These are phyloP conservation scores for Dicrostonyx torquatus DNA, from an alignment of 2,797 vertebrate species.

Conservation along the genomic window DNA sequence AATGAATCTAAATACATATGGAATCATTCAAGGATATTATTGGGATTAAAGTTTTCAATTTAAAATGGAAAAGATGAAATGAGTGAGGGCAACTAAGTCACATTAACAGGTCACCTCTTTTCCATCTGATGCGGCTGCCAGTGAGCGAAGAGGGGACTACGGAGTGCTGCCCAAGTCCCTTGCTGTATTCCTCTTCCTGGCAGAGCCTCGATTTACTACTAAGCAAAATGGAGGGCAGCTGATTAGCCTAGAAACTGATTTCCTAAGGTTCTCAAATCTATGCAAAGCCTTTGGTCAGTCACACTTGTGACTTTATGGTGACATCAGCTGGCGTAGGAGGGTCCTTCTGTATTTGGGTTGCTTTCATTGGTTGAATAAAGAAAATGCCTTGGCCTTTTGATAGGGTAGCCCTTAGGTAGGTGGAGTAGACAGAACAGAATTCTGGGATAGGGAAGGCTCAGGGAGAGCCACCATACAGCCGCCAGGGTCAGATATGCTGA, in stretches of 20 bases:
- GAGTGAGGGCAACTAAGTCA: not conserved
- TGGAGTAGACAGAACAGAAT: no score
- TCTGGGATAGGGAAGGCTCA: no score
- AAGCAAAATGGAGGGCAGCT: not conserved
- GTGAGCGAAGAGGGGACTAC: not conserved
- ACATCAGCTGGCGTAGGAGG: no score
- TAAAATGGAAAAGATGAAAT: not conserved
- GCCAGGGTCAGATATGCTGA: no score
- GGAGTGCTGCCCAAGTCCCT: no score
- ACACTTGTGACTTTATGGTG: not conserved
- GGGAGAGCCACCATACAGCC: no score
- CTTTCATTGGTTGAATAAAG: no score
- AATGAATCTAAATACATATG: not conserved
- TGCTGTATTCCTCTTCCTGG: not conserved
- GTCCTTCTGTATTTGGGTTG: no score
- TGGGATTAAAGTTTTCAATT: not conserved
- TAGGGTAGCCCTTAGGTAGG: no score
- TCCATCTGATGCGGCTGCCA: not conserved
- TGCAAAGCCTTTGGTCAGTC: not conserved
- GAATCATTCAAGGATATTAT: not conserved
- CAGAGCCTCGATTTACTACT: not conserved
- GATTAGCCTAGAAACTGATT: not conserved
- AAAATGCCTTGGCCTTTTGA: no score
- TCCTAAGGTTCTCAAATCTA: not conserved
- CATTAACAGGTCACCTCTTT: not conserved